Conservation (phyloP, 2,797 vertebrate genomes). For the Numenius phaeopus region DNA sequence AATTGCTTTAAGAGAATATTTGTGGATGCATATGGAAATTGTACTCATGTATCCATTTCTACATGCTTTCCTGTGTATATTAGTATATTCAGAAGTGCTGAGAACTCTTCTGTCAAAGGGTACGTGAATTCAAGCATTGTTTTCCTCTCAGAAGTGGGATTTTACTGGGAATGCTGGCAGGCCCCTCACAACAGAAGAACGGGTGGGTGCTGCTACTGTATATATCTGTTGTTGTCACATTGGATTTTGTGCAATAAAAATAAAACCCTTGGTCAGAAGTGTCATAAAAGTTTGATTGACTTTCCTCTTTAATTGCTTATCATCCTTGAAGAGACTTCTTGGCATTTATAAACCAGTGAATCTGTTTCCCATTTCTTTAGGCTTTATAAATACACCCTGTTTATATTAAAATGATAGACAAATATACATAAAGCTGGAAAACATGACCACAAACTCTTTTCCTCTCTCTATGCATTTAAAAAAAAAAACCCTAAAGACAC, state of each 20-base stretch:
- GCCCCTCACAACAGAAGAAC: conserved; percentile 58
- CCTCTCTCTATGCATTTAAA: conserved; percentile 46
- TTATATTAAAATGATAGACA: conserved; percentile 83
- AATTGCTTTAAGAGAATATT: neutral
- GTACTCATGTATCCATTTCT: conserved; percentile 16
- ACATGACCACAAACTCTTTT: conserved; percentile 79
- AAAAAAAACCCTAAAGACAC: conserved; percentile 45
- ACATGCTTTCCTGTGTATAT: neutral
- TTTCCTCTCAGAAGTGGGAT: conserved; percentile 67
- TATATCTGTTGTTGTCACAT: conserved; percentile 72
- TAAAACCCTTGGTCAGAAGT: conserved; percentile 81
- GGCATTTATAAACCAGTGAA: conserved; percentile 78
- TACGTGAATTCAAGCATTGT: conserved; percentile 61
- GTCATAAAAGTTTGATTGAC: conserved; percentile 78
- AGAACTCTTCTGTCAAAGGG: conserved; percentile 63
- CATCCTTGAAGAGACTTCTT: conserved; percentile 78
- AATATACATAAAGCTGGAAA: conserved; percentile 82
- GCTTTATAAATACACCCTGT: conserved; percentile 81
- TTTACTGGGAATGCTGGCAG: conserved; percentile 73
- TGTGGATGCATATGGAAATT: neutral
- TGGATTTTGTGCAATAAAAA: conserved; percentile 79
- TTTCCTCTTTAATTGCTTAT: conserved; percentile 80
- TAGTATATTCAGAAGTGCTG: neutral
- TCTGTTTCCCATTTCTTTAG: conserved; percentile 81
- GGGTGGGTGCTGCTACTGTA: conserved; percentile 74